These are phyloP conservation scores for Catajapyx aquilonaris DNA, from an alignment of 1,140 invertebrate species.

Conservation along the genomic window DNA sequence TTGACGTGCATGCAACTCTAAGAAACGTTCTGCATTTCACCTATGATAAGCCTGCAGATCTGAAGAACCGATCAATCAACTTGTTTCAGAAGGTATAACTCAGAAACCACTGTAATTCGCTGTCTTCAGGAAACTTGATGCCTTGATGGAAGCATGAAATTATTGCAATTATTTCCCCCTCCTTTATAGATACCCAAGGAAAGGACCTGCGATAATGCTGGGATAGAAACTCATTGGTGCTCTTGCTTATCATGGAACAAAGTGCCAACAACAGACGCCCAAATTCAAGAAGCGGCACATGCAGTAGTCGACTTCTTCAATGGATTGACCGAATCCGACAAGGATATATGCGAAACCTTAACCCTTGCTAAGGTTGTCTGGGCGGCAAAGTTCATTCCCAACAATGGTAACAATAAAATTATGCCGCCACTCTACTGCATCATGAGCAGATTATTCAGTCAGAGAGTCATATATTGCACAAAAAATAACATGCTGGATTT, in stretches of 20 bases:
- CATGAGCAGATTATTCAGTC: too few species aligned
- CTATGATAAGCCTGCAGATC: slow-evolving; percentile 12
- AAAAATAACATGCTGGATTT: not conserved
- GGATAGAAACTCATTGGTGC: slow-evolving; percentile 86
- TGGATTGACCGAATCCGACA: slow-evolving; percentile 28
- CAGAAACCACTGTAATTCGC: not conserved
- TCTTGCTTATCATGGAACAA: slow-evolving; percentile 60
- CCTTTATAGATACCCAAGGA: slow-evolving; percentile 34
- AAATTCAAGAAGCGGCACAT: slow-evolving; percentile 24
- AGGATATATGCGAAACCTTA: slow-evolving; percentile 37
- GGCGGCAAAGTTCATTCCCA: slow-evolving; percentile 40
- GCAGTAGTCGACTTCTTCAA: slow-evolving; percentile 41
- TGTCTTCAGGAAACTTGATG: not conserved
- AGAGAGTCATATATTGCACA: not conserved
- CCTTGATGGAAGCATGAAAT: slow-evolving; percentile 7
- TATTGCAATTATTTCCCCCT: slow-evolving; percentile 3
- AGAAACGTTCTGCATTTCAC: slow-evolving; percentile 5
- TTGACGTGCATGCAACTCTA: slow-evolving; percentile 17
- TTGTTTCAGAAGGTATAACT: slow-evolving; percentile 40
- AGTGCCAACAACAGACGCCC: slow-evolving; percentile 20
- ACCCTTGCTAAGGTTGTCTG: slow-evolving; percentile 36
- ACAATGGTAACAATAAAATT: too few species aligned
- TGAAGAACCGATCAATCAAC: slow-evolving; percentile 36
- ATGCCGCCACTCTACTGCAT: not conserved
- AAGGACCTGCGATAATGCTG: slow-evolving; percentile 66